Evolutionary conservation across 1,140 invertebrate genomes (phyloP), one percentile per base, ranked within the genome.

Genomic region (Pseudomyrmex flavicornis): DNA sequence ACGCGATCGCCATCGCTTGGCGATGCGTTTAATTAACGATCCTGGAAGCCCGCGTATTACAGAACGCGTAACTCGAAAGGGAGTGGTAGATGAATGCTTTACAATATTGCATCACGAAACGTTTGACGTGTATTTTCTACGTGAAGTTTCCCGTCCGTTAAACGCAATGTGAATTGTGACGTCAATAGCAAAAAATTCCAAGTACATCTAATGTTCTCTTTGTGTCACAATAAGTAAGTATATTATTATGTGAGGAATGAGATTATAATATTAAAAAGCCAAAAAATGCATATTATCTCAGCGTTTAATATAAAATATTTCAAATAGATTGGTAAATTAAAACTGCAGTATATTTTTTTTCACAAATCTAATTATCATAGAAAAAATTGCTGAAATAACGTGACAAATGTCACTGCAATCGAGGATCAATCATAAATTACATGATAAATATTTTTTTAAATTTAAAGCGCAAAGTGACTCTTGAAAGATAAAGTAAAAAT

Each of bases 1-100:
- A 70, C 50, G 44, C 66, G 46, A 70, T 72, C 44, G 66, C 22
- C 50, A 52, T 62, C 59, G 44, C 48, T 52, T 26, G 48, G 7
- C 52, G 66, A 80, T 61, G 76, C 22, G 44, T 80, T 80, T 80
- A 80, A 80, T 80, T 80, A 72, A 80, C 65, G 65, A 70, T 70
- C 56, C 76, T 2, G 44, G 22, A 72, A 69, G 2, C 50, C 26
- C 26, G 61, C n/a, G 48, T 46, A 68, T 69, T 69, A 69, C 50
- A 22, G 62, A 12, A 68, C 17, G 48, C 62, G 22, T n/a, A 68
- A 54, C 65, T 26, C 3, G 66, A 83, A 62, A 58, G 77, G 62
- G 59, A 66, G 61, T 26, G 74, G n/a, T 61, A 66, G 65, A 46
- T 52, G n/a, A 5, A 9, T 54, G 54, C 72, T 44, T 80, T 80